Base-by-base conservation (phyloP, 2,888 invertebrate species). In the Steinernema hermaphroditum region DNA sequence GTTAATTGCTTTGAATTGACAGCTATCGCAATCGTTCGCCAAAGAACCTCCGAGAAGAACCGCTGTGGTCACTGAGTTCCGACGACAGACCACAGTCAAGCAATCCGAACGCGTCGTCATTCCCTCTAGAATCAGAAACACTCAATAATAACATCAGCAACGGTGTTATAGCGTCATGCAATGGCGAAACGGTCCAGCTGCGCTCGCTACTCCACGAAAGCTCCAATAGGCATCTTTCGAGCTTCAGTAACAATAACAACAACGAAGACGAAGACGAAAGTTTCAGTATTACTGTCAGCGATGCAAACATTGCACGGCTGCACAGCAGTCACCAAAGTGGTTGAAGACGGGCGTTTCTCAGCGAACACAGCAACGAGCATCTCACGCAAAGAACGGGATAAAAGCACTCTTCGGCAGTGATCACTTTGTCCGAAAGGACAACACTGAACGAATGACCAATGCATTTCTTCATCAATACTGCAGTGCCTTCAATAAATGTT, bases 171-270 rank as follows among this genome's bases (percentile, higher is more conserved):
- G 62, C 62, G 16, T 32, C 62, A 4, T 62, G 62, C n/a, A 62
- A 62, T 14, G 32, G 62, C 32, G 62, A 62, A 29, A 62, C 62
- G 6, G 27, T 62, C n/a, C 16, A 24, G 32, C 34, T 62, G 16
- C 62, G 62, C 27, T 62, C 62, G 6, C 32, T 62, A 16, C 27
- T 62, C 62, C 62, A 62, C 62, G 62, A 62, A n/a, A 62, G 62
- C 32, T 62, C 62, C 32, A 62, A 62, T 27, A 32, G 62, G 2
- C 62, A 62, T 2, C 62, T 62, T 4, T 62, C 62, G 9, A 62
- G 62, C 27, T 62, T 62, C 62, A 62, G 62, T 32, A 62, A 62
- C 29, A 62, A 62, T 32, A 62, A 62, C 32, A 62, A 62, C 32
- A 62, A 62, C 62, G 62, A 62, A 2, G 62, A 62, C 4, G 32